phyloP scores from a whole-genome alignment of 2,888 invertebrate species.

The Nemapogon koenigi region DNA sequence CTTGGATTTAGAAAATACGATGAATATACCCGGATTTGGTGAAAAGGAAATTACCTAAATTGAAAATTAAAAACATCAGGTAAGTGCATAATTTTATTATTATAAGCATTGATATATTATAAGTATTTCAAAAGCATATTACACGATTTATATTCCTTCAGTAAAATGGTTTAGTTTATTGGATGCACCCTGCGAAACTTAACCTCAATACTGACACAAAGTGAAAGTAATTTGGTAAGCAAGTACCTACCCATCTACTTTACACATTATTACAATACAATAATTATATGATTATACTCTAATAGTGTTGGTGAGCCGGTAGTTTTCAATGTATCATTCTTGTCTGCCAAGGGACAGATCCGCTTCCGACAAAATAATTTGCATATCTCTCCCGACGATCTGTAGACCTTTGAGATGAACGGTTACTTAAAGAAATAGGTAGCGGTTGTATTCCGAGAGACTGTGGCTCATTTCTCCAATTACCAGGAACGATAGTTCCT shows the following conservation, averaged over 20 bases:
- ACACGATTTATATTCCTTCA: conserved; percentile 14
- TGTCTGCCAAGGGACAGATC: conserved; percentile 16
- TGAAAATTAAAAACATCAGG: conserved; percentile 11
- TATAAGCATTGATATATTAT: too few species aligned
- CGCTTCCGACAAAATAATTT: conserved; percentile 16
- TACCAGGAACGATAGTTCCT: conserved; percentile 16
- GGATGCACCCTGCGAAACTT: conserved; percentile 13
- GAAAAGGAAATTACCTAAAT: conserved; percentile 11
- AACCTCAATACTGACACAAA: conserved; percentile 13
- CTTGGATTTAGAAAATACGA: conserved; percentile 12
- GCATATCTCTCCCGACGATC: conserved; percentile 14
- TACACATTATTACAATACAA: conserved; percentile 10
- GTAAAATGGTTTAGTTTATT: conserved; percentile 16
- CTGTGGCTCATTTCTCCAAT: conserved; percentile 16
- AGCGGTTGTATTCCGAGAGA: conserved; percentile 14
- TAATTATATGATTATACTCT: conserved; percentile 2
- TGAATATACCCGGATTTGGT: conserved; percentile 8
- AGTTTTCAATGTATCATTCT: conserved; percentile 16
- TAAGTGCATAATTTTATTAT: conserved; percentile 9
- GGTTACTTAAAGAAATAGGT: conserved; percentile 13
- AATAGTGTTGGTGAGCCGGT: conserved; percentile 9
- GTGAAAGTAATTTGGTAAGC: conserved; percentile 16
- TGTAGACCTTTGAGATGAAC: conserved; percentile 14
- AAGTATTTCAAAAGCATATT: conserved; percentile 12
- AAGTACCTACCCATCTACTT: conserved; percentile 14